Evolutionary conservation across 2,888 invertebrate species (phyloP), one percentile per base, ranked within the genome.

Genomic region (Philereme vetulata): DNA sequence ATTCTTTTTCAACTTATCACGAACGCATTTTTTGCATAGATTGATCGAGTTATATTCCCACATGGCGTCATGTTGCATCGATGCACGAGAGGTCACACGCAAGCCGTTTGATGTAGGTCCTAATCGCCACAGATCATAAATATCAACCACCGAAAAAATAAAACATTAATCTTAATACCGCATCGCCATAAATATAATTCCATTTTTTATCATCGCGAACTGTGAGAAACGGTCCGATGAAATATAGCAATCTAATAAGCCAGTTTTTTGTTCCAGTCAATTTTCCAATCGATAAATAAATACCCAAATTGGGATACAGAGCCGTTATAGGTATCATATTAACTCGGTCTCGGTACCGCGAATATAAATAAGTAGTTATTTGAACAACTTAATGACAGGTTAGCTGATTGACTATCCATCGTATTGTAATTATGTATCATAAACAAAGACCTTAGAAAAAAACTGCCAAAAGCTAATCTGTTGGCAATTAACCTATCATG

Each of bases 401-500:
- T 84, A 57, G 80, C 82, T 86, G 89, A 90, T 90, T 89, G 88
- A 79, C 80, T 88, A 79, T 78, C 78, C 79, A 77, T 74, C 77
- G 82, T 78, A 82, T 88, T 85, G 84, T 90, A 90, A 91, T 90
- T 91, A 91, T 83, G 86, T 83, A 87, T 85, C 86, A 86, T 90
- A 90, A 90, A 90, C 88, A 88, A 87, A 84, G 83, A 82, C 79
- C 74, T 76, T 75, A 78, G 74, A 84, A 88, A 86, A 85, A 90
- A 90, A 88, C 85, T 82, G 87, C 86, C 85, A 86, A 89, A 86
- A 90, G 78, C 81, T 87, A 88, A 89, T 87, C 86, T 84, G 84
- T 85, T 82, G 80, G 86, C 89, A 90, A 91, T 92, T 91, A 91
- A 88, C 88, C 87, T 88, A 91, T 91, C 90, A 87, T 76, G 75